phyloP scores from a whole-genome alignment of 2,888 invertebrate species.

The Scaptomyza reducta region DNA sequence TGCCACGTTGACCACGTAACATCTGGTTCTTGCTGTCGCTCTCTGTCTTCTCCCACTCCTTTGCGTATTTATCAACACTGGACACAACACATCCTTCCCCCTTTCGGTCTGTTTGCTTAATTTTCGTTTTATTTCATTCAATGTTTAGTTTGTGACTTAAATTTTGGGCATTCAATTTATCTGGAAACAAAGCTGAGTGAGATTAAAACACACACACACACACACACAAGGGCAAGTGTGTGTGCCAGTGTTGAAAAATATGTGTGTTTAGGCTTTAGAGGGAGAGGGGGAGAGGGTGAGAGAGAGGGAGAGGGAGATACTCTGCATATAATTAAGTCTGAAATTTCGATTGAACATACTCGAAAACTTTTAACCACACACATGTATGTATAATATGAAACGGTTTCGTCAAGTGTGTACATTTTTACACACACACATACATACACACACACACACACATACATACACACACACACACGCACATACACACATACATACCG shows the following conservation, averaged over 20 bases:
- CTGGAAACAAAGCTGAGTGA: neutral
- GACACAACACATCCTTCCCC: neutral
- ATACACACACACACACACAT: neutral
- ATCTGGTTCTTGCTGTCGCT: neutral
- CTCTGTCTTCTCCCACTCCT: neutral
- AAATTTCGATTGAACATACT: neutral
- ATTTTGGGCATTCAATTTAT: conserved; percentile 48
- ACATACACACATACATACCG: neutral
- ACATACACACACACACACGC: neutral
- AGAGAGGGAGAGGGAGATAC: no score
- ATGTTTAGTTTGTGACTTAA: conserved; percentile 56
- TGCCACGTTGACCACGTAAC: conserved; percentile 67
- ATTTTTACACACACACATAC: neutral
- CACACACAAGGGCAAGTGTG: neutral
- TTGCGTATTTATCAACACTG: conserved; percentile 23
- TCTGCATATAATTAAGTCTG: neutral
- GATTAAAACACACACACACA: conserved; percentile 3
- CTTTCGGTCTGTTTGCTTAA: conserved; percentile 59
- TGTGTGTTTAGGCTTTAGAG: neutral
- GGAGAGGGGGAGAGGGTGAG: neutral
- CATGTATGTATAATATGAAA: no score
- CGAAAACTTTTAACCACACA: neutral
- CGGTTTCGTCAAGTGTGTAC: neutral
- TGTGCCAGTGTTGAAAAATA: conserved; percentile 10
- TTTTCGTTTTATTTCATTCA: conserved; percentile 70